Percentiles rank a stretch among this genome's conserved stretches.
phyloP scores from a whole-genome alignment of 1,140 invertebrate genomes.

The Leptopilina boulardi region DNA sequence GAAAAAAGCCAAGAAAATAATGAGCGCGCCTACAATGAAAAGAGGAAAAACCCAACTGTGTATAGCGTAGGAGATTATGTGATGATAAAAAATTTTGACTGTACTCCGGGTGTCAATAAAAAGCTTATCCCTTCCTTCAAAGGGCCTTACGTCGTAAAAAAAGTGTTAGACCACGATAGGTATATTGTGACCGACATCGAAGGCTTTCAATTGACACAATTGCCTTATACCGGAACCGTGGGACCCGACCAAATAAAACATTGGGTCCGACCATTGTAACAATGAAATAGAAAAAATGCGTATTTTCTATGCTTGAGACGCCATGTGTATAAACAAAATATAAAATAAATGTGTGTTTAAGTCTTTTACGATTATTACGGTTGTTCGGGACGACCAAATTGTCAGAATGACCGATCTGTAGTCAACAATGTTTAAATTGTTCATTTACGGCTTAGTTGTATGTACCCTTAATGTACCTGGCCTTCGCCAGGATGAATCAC shows the following conservation, averaged over 20 bases:
- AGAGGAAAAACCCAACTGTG: constrained; percentile 1
- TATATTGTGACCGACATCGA: constrained; percentile 36
- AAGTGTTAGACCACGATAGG: constrained; percentile 34
- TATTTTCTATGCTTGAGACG: too few relatives aligned
- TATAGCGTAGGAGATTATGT: constrained; percentile 36
- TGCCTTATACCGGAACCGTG: constrained; percentile 26
- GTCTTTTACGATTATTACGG: too few relatives aligned
- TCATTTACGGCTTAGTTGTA: too few relatives aligned
- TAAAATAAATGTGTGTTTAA: too few relatives aligned
- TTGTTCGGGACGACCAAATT: too few relatives aligned
- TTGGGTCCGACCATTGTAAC: too few relatives aligned
- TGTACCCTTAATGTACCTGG: too few relatives aligned
- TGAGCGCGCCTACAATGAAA: constrained; percentile 4
- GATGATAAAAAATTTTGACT: constrained; percentile 21
- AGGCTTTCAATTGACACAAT: constrained; percentile 31
- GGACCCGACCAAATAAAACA: constrained; percentile 26
- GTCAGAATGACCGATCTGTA: too few relatives aligned
- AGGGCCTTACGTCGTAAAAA: constrained; percentile 34
- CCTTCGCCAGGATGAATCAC: too few relatives aligned
- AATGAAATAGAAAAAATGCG: too few relatives aligned
- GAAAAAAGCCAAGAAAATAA: constrained; percentile 5
- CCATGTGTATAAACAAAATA: too few relatives aligned
- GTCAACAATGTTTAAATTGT: too few relatives aligned
- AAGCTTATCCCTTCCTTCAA: constrained; percentile 28
- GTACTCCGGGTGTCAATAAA: constrained; percentile 12